Evolutionary conservation across 2,888 invertebrate genomes (phyloP).

Genomic region (Linnaemya tessellans): DNA sequence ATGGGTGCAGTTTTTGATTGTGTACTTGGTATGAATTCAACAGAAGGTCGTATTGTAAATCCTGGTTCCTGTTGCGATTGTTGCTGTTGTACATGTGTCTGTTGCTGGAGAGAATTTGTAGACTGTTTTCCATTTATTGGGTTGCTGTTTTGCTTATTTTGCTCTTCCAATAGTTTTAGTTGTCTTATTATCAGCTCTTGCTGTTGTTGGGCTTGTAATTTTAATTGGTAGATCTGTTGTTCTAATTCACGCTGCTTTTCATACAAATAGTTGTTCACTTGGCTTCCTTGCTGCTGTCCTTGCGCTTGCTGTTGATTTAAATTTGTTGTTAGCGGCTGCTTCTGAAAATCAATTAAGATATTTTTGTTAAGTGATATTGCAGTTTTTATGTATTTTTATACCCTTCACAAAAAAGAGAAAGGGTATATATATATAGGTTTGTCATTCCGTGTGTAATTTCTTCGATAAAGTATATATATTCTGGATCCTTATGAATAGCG

Average conservation of each 20-base stretch:
- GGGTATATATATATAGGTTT: too few species aligned
- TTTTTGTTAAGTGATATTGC: neutral
- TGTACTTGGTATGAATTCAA: conserved; percentile 82
- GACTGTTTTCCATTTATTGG: conserved; percentile 57
- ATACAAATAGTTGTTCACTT: conserved; percentile 79
- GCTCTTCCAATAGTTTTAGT: conserved; percentile 86
- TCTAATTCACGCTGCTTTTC: conserved; percentile 88
- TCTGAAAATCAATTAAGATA: conserved; percentile 56
- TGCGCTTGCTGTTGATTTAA: conserved; percentile 48
- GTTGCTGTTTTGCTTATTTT: conserved; percentile 79
- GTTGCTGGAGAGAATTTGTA: conserved; percentile 29
- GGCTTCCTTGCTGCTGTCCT: conserved; percentile 52
- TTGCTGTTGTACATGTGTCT: conserved; percentile 44
- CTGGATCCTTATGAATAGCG: too few species aligned
- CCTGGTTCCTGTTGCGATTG: conserved; percentile 73
- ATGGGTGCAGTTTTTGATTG: conserved; percentile 75
- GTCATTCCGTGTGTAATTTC: too few species aligned
- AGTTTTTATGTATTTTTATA: neutral
- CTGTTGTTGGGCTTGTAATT: conserved; percentile 88
- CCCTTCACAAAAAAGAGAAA: too few species aligned
- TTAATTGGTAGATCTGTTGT: conserved; percentile 87
- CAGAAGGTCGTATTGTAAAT: conserved; percentile 82
- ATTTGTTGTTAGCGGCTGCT: conserved; percentile 57
- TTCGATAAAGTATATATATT: too few species aligned
- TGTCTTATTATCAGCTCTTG: conserved; percentile 88